phyloP scores from a whole-genome alignment of 2,888 invertebrate genomes.

The Dromius quadrimaculatus region DNA sequence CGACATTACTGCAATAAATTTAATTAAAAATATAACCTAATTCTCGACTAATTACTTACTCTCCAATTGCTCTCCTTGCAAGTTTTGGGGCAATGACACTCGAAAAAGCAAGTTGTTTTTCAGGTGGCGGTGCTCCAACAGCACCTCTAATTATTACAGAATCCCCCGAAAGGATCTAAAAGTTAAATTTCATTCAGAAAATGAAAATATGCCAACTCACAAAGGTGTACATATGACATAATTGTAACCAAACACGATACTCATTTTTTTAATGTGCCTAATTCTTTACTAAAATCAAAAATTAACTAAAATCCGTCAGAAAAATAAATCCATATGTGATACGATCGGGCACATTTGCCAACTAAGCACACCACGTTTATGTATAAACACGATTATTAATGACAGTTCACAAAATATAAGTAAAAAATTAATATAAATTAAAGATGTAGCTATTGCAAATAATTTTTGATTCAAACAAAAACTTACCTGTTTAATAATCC shows the following conservation, averaged over 20 bases:
- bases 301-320: constrained; percentile 7
- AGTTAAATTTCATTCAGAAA: constrained; percentile 55
- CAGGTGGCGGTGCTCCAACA: constrained; percentile 91
- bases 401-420: constrained; percentile 42
- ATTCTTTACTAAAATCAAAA: no score
- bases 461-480: constrained; percentile 53
- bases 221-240: constrained; percentile 25
- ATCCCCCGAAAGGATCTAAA: constrained; percentile 95
- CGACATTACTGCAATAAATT: constrained; percentile 69
- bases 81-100: constrained; percentile 94
- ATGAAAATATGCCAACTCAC: constrained; percentile 60
- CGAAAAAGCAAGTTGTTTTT: constrained; percentile 90
- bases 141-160: constrained; percentile 91
- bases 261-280: no score
- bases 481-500: constrained; percentile 74
- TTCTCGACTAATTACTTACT: constrained; percentile 59
- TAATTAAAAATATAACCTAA: not conserved
- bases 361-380: constrained; percentile 60
- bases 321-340: constrained; percentile 51
- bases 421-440: constrained; percentile 35
- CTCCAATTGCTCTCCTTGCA: constrained; percentile 78
- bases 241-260: constrained; percentile 26
- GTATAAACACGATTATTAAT: constrained; percentile 43
- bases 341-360: constrained; percentile 58
- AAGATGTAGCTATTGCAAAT: constrained; percentile 38